Evolutionary conservation across 1,140 invertebrate genomes (phyloP), one percentile per base, ranked within the genome.

Genomic region (Fopius arisanus): DNA sequence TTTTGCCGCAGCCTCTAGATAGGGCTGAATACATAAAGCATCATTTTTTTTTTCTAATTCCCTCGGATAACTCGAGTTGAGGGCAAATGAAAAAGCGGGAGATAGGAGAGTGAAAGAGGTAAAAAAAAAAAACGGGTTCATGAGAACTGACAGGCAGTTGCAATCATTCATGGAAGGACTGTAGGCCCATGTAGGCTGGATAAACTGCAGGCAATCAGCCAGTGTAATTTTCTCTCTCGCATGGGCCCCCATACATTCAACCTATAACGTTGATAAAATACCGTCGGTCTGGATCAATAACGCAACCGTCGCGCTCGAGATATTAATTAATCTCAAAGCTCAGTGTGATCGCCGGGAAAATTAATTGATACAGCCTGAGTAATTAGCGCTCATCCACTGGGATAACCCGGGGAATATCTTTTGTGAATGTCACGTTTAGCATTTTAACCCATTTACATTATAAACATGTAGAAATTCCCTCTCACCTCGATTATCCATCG

Each of bases 281-380:
- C 68, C 63, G 63, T 62, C 29, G 31, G 68, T 72, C 73, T 75
- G 73, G 78, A 79, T 75, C 74, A 70, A 77, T 75, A 69, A 74
- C 62, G 66, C 69, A 51, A 59, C 31, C 63, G 51, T 70, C 51
- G 43, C 71, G 67, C 69, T 63, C 70, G 63, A 72, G 74, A 78
- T 71, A 81, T 74, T 78, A 79, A 81, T 81, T 79, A 80, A 78
- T 81, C 63, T 77, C 51, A 65, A 43, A 23, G 75, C 68, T 41
- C 65, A n/a, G 66, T 68, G 68, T 74, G 78, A 80, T 80, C 77
- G 73, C 77, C 77, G 70, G 40, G 67, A 78, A 76, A 79, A 81
- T 81, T 81, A 81, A 81, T 81, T 80, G 75, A 77, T 78, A 79
- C 70, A 41, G 41, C 51, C 74, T 75, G 75, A 73, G 74, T 80